Evolutionary conservation across 2,888 invertebrate genomes (phyloP), one percentile per base, ranked within the genome.

Genomic region (Plebejus melissa): DNA sequence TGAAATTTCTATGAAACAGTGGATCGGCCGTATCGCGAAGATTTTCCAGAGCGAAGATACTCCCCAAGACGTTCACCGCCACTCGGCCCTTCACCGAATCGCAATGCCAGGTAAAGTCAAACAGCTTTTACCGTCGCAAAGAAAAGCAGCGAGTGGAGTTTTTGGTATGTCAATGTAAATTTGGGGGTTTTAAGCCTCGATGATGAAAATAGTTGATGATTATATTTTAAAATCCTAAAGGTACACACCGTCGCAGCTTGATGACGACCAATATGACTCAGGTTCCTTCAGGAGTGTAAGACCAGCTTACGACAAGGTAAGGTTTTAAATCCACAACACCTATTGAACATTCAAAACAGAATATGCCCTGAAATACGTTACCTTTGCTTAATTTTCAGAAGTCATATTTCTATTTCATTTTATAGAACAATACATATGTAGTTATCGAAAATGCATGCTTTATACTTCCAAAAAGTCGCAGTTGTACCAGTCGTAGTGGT

Each of bases 261-360:
- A 32, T 0, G 72, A 54, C 22, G 70, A 22, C 6, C 69, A 70
- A 41, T 70, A 70, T 11, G 71, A 71, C 46, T 46, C 41, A 28
- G 16, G 80, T 74, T 38, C 41, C 38, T 6, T 77, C 46, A 91
- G 90, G 77, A 81, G 82, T 58, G 82, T 88, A 1, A 82, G 89
- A 36, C 88, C 90, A 0, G 88, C 90, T 0, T 91, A 90, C 79
- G 89, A 89, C 74, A 86, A 87, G 83, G 90, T 91, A 81, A 85
- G 16, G 28, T 50, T 32, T 5, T 28, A 38, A 4, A 16, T 1
- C 5, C 13, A 22, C 7, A 22, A 60, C 32, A 32, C 32, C 4
- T 13, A 11, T 13, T 50, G 54, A 4, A 16, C 54, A 16, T 54
- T 54, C 54, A 3, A 54, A 54, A 54, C 54, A 54, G 54, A 54